Base-by-base conservation (phyloP, 2,888 invertebrate species). In the Drosophila neutralis region DNA sequence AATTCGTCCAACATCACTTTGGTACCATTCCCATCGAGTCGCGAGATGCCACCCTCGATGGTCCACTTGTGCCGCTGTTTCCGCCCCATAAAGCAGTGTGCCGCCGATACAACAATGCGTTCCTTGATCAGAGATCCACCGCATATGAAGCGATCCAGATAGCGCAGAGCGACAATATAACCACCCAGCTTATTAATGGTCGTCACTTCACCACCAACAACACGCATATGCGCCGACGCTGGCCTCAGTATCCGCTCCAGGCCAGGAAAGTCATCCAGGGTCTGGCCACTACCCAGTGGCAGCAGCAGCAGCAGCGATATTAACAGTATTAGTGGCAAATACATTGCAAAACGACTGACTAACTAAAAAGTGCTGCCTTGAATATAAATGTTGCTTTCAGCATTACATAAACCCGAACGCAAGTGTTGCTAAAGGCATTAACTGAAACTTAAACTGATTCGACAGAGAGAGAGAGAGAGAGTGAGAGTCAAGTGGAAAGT, bases 151-250 rank as follows among this genome's bases (percentile, higher is more conserved):
- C 42, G 40, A 0, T 4, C n/a, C 0, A 4, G 0, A 21, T 90
- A 87, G 0, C 59, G 57, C 18, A 87, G n/a, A 2, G 81, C 69
- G 0, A 88, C 69, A 3, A 87, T 7, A 64, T 65, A 87, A 11
- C 87, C 87, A 15, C 87, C 87, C 33, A 88, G 5, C 15, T 74
- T 61, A 0, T 62, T 45, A 15, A 78, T 77, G 1, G 90, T 78
- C 11, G 75, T 79, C 6, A 40, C 8, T 1, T 79, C 58, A 4
- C 88, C 87, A 2, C 90, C 87, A 7, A 87, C 18, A 4, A 87
- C 81, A 6, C 87, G 83, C 7, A 31, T 11, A 0, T 79, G 68
- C 1, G 45, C 0, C 0, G 7, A n/a, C 1, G 21, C 5, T 0
- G 64, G 69, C 0, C 52, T 4, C 6, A 83, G 38, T 7, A 71